These are phyloP conservation scores for Stenchaetothrips biformis DNA, from an alignment of 2,888 invertebrate genomes.

Conservation along the genomic window DNA sequence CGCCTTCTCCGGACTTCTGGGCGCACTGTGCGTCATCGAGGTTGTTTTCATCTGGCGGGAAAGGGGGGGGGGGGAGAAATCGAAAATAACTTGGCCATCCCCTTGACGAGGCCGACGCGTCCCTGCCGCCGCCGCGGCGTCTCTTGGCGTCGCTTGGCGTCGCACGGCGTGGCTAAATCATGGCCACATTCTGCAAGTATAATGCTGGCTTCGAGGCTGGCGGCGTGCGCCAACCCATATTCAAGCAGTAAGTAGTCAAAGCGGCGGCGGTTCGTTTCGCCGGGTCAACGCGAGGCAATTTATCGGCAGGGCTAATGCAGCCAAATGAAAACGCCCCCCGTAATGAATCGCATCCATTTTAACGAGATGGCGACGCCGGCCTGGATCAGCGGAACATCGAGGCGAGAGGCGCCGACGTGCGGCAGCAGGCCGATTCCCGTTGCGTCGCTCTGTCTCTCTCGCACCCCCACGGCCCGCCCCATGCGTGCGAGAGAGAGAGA, in stretches of 20 bases:
- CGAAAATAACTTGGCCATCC: background rate
- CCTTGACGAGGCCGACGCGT: background rate
- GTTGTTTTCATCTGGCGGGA: too few relatives aligned
- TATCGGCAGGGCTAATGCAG: background rate
- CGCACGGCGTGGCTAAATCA: background rate
- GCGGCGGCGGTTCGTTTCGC: background rate
- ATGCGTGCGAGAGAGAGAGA: too few relatives aligned
- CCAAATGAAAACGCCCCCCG: background rate
- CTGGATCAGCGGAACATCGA: too few relatives aligned
- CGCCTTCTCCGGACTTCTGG: too few relatives aligned
- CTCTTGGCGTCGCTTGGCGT: background rate
- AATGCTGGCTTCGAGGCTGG: background rate
- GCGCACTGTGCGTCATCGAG: too few relatives aligned
- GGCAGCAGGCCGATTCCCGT: too few relatives aligned
- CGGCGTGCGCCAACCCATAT: constrained; percentile 1
- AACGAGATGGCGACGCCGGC: background rate
- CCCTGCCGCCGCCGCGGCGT: background rate
- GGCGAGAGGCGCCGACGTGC: too few relatives aligned
- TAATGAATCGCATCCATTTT: constrained; percentile 12
- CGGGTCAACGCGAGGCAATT: background rate
- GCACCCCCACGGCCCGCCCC: too few relatives aligned
- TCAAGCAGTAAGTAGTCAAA: background rate
- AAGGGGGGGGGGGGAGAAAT: too few relatives aligned
- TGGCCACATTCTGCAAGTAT: background rate
- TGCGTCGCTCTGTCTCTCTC: too few relatives aligned